Base-by-base conservation (phyloP, 2,888 invertebrate genomes). In the Cerastis leucographa region DNA sequence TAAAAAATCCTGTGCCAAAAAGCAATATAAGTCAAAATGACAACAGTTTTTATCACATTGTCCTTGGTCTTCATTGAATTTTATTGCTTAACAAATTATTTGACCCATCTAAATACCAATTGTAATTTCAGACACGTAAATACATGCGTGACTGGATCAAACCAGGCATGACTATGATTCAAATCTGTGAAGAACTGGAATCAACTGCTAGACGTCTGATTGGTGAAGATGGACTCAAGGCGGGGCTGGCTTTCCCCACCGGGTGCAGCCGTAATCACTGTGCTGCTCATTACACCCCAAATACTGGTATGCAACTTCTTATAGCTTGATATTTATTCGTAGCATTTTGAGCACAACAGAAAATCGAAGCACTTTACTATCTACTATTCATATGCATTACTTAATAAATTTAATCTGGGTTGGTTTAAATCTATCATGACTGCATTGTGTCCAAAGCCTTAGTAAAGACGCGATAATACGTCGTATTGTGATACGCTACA, bases 261-360 rank as follows among this genome's bases (percentile, higher is more conserved):
- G 99, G 99, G 0, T 99, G 99, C 93, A 99, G 99, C n/a, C 97
- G 99, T 70, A 99, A 99, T 95, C 98, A 99, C 94, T 99, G 99
- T 93, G 99, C 99, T 74, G 99, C 99, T 71, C 99, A 99, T 96
- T 99, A 99, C 92, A 99, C 99, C 22, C 99, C 99, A 8, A 99
- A 99, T 94, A 99, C 99, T 73, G 99, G 97, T 97, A 90, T 71
- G 61, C 56, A 29, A 14, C 11, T 4, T 65, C 46, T 56, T 35
- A 44, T n/a, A 19, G 8, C 25, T 42, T 59, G 3, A 59, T 29
- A 59, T 29, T 19, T 59, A 61, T 59, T 59, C 29, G 19, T 19
- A 69, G n/a, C 35, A 2, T 69, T 69, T n/a, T 17, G 5, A n/a
- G 17, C 5, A 44, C 29, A 35, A 71, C 9, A 35, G 29, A 61